Evolutionary conservation across 2,888 invertebrate genomes (phyloP).

Genomic region (Ormyrus labotus): DNA sequence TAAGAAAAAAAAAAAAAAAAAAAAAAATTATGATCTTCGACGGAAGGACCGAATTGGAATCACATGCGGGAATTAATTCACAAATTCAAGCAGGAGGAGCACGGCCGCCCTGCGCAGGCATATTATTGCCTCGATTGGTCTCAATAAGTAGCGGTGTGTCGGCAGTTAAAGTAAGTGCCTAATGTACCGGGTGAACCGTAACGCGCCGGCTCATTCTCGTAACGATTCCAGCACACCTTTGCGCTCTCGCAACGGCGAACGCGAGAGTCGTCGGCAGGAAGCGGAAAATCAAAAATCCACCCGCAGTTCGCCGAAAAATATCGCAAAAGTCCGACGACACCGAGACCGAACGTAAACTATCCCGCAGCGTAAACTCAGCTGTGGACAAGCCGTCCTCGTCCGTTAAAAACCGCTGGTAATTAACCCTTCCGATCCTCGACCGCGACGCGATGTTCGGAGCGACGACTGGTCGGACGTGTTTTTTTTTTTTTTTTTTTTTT

Average conservation of each 20-base stretch:
- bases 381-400: not conserved
- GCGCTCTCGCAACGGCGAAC: too few relatives aligned
- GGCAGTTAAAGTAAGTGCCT: constrained; percentile 52
- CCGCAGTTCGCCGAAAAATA: too few relatives aligned
- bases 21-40: constrained; percentile 26
- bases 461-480: not conserved
- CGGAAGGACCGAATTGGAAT: constrained; percentile 61
- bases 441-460: not conserved
- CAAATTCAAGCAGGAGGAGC: constrained; percentile 58
- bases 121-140: constrained; percentile 68
- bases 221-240: too few relatives aligned
- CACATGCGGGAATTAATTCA: constrained; percentile 61
- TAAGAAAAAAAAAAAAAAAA: constrained; percentile 14
- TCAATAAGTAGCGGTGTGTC: constrained; percentile 66
- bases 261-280: too few relatives aligned
- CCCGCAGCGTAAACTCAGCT: too few relatives aligned
- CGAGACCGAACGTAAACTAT: too few relatives aligned
- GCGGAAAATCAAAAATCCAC: too few relatives aligned
- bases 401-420: not conserved
- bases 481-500: too few relatives aligned
- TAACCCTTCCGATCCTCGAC: not conserved
- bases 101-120: constrained; percentile 56
- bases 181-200: constrained; percentile 44
- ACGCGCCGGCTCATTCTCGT: not conserved
- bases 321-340: too few relatives aligned